Base-by-base conservation (phyloP, 2,888 invertebrate genomes). In the Cataglyphis albicans region DNA sequence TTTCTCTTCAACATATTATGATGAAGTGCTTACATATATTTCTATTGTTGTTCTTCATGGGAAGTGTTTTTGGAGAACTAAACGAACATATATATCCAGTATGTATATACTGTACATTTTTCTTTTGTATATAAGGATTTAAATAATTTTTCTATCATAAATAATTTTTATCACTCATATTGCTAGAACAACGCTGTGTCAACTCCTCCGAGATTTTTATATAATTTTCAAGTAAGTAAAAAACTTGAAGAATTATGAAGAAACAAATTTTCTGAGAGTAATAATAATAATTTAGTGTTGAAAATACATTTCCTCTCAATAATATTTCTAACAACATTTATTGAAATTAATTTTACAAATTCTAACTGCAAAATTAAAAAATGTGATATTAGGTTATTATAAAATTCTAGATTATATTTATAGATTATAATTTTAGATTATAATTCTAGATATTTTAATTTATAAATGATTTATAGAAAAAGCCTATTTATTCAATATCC, bases 321-420 rank as follows among this genome's bases (percentile, higher is more conserved):
- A 35, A 68, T 35, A 48, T 18, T 44, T 12, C 35, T 7, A 7
- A 52, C 1, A 48, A 3, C 1, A 52, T 52, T 52, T 48, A 48
- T 48, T 52, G 2, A 1, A n/a, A n/a, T 1, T 1, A 52, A 52
- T 52, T 6, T n/a, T 18, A 1, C 12, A 68, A 48, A 48, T 21
- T 52, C 5, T 32, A 48, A 41, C n/a, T 68, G 5, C 7, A 68
- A 32, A 52, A 52, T 52, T 70, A 7, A 52, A 70, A 68, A 32
- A 70, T 52, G 29, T 44, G 7, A 5, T 38, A 67, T 7, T 35
- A n/a, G n/a, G 0, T 7, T 21, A 35, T 25, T 44, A 9, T 3
- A 70, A 35, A 29, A n/a, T 52, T 12, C 10, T 32, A 10, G 25
- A 48, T 5, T 29, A 29, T 29, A 29, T 29, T 29, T 29, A 29